Base-by-base conservation (phyloP, 2,113 vertebrate species). In the Prunella himalayana region DNA sequence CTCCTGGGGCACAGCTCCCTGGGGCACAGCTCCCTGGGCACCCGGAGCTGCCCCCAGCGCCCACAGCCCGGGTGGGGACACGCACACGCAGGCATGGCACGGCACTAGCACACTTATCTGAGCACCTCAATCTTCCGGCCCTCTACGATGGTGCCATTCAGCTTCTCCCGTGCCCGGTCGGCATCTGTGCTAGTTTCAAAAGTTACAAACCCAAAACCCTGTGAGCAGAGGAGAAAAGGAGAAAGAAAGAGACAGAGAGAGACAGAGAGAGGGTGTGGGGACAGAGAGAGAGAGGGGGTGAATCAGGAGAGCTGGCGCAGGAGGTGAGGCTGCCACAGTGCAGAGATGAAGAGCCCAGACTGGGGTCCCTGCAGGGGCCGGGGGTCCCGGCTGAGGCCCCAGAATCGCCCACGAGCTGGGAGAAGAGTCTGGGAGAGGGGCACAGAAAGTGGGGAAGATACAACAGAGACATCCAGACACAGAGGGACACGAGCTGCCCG, bases 121-220 rank as follows among this genome's bases (percentile, higher is more conserved):
- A 98, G 99, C 99, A 99, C 99, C 99, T 99, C 99, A 97, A 99
- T 99, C 98, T 99, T 99, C 98, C 99, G 99, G 98, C 99, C 99
- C 98, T 99, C 99, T 98, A 99, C 99, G 98, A 99, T 99, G 98
- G 99, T 99, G 98, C 99, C 99, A 94, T 99, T 99, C 98, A 99
- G 99, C 98, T 99, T 99, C 98, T 99, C 99, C 98, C 99, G 99
- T 92, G 99, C 99, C 96, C 98, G 99, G 98, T 99, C 99, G 84
- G 99, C 99, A 95, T 99, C 99, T 98, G 98, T 98, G 98, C 99
- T 99, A 97, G 99, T 99, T 98, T 99, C 99, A 98, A 99, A 99
- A 98, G 99, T 99, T 98, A 99, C 99, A 99, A 99, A 99, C 98
- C 98, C 98, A 98, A 98, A 98, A 90, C 98, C 98, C 98, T 98